Evolutionary conservation across 2,888 invertebrate genomes (phyloP).

Genomic region (Hoplodrina ambigua): DNA sequence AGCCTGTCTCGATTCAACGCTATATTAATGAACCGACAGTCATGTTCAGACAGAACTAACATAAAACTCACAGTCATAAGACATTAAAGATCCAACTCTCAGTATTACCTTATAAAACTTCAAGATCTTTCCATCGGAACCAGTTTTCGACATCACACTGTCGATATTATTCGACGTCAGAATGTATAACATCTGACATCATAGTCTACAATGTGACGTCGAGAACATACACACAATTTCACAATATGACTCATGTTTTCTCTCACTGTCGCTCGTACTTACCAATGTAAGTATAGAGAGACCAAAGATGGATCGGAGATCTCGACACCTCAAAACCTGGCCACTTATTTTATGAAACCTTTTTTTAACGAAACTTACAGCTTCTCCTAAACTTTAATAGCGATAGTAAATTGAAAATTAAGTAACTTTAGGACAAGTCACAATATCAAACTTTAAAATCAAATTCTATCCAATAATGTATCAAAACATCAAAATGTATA

Average conservation of each 20-base stretch:
- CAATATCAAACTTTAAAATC: constrained; percentile 84
- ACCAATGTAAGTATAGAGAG: constrained; percentile 33
- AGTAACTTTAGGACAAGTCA: constrained; percentile 80
- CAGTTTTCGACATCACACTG: constrained; percentile 30
- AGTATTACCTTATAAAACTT: constrained; percentile 68
- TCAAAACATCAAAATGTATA: constrained; percentile 75
- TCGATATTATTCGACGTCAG: constrained; percentile 15
- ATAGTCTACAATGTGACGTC: constrained; percentile 28
- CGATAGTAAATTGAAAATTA: constrained; percentile 77
- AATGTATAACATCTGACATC: constrained; percentile 46
- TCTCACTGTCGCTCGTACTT: constrained; percentile 32
- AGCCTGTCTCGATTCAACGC: constrained; percentile 24
- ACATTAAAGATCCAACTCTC: constrained; percentile 58
- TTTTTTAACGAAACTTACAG: constrained; percentile 68
- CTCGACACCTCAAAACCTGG: constrained; percentile 46
- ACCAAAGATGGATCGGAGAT: constrained; percentile 32
- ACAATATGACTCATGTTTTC: constrained; percentile 34
- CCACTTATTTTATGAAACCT: constrained; percentile 61
- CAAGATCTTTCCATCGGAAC: constrained; percentile 49
- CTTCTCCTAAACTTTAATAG: constrained; percentile 76
- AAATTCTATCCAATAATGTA: constrained; percentile 68
- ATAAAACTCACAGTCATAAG: constrained; percentile 59
- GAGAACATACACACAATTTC: constrained; percentile 40
- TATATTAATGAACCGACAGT: constrained; percentile 42
- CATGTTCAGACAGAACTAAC: constrained; percentile 55